Base-by-base conservation (phyloP, 1,140 invertebrate genomes). In the Marisa cornuarietis region DNA sequence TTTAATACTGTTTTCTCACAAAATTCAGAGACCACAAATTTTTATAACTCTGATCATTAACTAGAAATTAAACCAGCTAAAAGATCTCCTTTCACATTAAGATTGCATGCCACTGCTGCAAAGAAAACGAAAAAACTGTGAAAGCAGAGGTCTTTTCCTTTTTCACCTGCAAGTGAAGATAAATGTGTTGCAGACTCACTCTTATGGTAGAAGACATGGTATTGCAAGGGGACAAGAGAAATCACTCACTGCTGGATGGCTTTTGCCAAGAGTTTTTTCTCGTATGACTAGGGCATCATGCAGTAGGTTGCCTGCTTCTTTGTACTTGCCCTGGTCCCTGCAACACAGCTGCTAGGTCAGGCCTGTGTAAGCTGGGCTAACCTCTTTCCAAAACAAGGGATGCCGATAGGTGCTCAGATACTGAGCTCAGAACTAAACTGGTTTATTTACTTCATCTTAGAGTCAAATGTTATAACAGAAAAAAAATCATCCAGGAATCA, bases 231-330 rank as follows among this genome's bases (percentile, higher is more conserved):
- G 62, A 42, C 63, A 65, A 51, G 26, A 77, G 65, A n/a, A 52
- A 78, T 83, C 81, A 92, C 93, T 92, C 82, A 99, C 98, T 58
- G 98, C 98, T 75, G 98, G 98, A 91, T 99, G 98, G 92, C 99
- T 98, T 91, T 98, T 96, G 58, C 99, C 99, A 20, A 99, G 92
- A 1, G 98, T 99, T 90, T 99, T 99, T 91, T 99, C 98, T 78
- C 99, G 93, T 88, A 99, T 99, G 49, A 95, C 95, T 68, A 99
- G 92, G 20, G 98, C 98, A 92, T 99, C 98, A 90, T 99, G 99
- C 81, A 99, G 91, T 58, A 99, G 92, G 92, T 98, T 99, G 9
- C 98, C 98, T 14, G 99, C 99, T 90, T 99, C 98, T 92, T 99
- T 99, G 91, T 98, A 99, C 92, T 99, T 99, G 90, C 99, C 99